Evolutionary conservation across 2,888 invertebrate genomes (phyloP).

Genomic region (Machimus atricapillus): DNA sequence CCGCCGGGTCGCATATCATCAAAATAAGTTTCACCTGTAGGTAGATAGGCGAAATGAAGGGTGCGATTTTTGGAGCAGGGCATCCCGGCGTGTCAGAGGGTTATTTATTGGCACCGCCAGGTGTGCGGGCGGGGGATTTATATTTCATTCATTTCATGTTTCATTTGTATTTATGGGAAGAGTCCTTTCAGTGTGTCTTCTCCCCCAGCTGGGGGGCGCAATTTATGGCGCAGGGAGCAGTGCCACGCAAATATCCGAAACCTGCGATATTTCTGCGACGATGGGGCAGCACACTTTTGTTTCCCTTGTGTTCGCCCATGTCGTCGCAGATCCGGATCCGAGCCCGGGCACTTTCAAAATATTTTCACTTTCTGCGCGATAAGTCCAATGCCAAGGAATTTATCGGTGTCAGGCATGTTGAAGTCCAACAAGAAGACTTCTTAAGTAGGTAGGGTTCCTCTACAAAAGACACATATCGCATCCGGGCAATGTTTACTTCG

Average conservation of each 20-base stretch:
- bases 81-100: background rate
- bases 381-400: background rate
- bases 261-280: background rate
- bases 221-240: background rate
- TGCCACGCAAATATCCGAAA: background rate
- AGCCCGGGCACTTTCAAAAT: background rate
- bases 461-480: background rate
- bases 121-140: constrained; percentile 17
- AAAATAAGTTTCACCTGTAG: constrained; percentile 20
- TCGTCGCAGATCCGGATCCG: background rate
- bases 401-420: background rate
- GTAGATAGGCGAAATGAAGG: background rate
- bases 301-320: background rate
- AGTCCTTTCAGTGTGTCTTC: background rate
- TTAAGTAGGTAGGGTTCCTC: background rate
- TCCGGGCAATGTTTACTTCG: background rate
- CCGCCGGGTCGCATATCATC: constrained; percentile 9
- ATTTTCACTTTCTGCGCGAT: background rate
- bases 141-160: constrained; percentile 31
- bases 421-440: background rate
- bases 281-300: background rate
- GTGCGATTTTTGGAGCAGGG: background rate
- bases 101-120: constrained; percentile 9
- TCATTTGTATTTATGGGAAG: constrained; percentile 31
- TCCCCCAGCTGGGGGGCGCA: background rate